phyloP scores from a whole-genome alignment of 2,113 vertebrate species.

The Canis aureus region DNA sequence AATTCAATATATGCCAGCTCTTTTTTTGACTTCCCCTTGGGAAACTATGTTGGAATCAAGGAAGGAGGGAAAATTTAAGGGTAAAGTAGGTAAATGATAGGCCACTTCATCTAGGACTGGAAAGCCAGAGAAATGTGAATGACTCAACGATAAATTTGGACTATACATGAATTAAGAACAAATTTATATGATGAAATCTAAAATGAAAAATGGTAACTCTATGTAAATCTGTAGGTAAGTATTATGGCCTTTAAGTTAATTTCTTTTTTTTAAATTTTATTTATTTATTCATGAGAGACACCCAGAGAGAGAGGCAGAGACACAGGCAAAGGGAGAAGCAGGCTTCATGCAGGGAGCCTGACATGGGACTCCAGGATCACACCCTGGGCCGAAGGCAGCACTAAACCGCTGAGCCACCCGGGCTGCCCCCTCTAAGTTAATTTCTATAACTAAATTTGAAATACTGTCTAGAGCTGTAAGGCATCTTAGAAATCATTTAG shows the following conservation, averaged over 20 bases:
- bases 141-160: neutral
- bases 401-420: too few species aligned
- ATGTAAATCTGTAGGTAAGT: neutral
- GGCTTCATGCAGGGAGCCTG: too few species aligned
- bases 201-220: constrained; percentile 13
- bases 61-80: neutral
- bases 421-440: neutral
- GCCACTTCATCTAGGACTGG: neutral
- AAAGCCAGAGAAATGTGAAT: constrained; percentile 1
- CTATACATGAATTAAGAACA: neutral
- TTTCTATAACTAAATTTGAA: constrained; percentile 32
- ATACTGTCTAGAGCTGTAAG: neutral
- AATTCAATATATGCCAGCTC: neutral
- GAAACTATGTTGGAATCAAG: neutral
- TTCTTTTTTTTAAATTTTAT: neutral
- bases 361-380: too few species aligned
- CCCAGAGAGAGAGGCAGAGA: too few species aligned
- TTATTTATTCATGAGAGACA: too few species aligned
- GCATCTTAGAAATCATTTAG: neutral
- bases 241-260: neutral
- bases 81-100: neutral
- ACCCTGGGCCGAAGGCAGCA: too few species aligned
- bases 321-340: too few species aligned
- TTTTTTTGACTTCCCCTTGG: neutral
- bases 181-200: neutral